Evolutionary conservation across 2,888 invertebrate species (phyloP), one percentile per base, ranked within the genome.

Genomic region (Cabera pusaria): DNA sequence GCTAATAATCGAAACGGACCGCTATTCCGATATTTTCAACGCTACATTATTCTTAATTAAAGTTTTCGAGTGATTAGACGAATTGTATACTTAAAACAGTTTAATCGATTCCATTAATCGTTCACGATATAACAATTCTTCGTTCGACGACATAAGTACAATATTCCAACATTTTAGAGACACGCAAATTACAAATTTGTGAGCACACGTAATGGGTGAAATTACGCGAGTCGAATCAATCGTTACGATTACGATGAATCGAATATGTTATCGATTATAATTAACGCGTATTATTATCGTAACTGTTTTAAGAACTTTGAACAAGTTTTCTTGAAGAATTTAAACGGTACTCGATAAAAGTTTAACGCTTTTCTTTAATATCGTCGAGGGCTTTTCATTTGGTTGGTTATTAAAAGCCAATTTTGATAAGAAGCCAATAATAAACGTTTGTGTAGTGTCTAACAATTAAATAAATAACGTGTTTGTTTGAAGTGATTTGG

Each of bases 201-300:
- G 63, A 73, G 61, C 60, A 67, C 57, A 64, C 52, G 64, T 79
- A 79, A 80, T 81, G 68, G 75, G 65, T 73, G 71, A 75, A 76
- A 83, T 80, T 75, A 83, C 64, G 71, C 75, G 71, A 61, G 62
- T 67, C 73, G 75, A 83, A 80, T 81, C 68, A 67, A 63, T 64
- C 65, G 71, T 79, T 80, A 74, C 77, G 73, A 76, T 78, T 78
- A 75, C 68, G 67, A 70, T 65, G 61, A 70, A 71, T 74, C 69
- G 72, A 72, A 73, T 74, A 72, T 64, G 67, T 65, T 74, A 81
- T 79, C 76, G 72, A 76, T 81, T 79, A 72, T 70, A 77, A 78
- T 81, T 72, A 79, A 72, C 69, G 67, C 63, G 69, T 72, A 74
- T 76, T 70, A 78, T 74, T 67, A 75, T 64, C 56, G 64, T 76